Percentiles rank a stretch among this genome's conserved stretches.
These are phyloP conservation scores for Sminthurinus aureus DNA, from an alignment of 2,888 invertebrate genomes.

Conservation along the genomic window DNA sequence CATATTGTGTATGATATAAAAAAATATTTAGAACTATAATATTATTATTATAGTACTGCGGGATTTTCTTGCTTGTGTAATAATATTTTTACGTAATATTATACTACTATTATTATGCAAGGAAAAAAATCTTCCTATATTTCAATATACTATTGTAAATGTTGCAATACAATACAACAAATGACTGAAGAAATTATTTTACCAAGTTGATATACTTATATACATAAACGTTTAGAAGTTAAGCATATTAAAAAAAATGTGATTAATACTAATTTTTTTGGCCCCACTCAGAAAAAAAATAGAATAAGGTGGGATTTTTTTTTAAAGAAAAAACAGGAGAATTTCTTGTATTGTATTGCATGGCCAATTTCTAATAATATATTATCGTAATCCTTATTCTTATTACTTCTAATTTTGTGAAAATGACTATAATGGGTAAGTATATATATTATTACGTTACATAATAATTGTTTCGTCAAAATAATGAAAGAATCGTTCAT, in stretches of 20 bases:
- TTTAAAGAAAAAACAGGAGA: not conserved
- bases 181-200: constrained; percentile 45
- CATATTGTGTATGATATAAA: no score
- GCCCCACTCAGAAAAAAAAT: not conserved
- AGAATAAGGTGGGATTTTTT: constrained; percentile 8
- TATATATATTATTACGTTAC: not conserved
- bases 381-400: not conserved
- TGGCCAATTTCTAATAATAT: not conserved
- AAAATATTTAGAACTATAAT: not conserved
- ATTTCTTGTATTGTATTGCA: constrained; percentile 45
- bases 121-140: not conserved
- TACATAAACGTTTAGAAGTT: constrained; percentile 30
- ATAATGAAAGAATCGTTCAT: no score
- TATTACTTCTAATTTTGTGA: not conserved
- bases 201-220: constrained; percentile 37
- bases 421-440: not conserved
- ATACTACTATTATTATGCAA: not conserved
- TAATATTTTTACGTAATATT: not conserved
- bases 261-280: constrained; percentile 37
- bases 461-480: no score
- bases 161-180: constrained; percentile 44
- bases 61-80: not conserved
- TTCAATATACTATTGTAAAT: not conserved
- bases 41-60: not conserved
- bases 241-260: constrained; percentile 30